A percentile compares a stretch with the other conserved stretches of the same genome.
Conservation (phyloP, 2,888 invertebrate species). For the Sabatieria punctata region DNA sequence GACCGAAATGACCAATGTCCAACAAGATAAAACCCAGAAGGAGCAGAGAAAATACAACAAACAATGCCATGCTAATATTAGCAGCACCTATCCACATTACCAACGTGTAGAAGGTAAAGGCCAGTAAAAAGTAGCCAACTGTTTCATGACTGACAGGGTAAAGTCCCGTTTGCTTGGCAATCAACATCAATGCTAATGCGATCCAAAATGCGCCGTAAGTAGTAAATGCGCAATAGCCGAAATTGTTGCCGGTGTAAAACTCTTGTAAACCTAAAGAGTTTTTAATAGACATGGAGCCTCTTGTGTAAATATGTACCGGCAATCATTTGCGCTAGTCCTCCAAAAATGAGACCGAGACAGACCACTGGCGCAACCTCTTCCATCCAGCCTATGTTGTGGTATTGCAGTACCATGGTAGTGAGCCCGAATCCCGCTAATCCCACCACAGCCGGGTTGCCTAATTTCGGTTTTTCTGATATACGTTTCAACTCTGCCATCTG, state of each 20-base stretch:
- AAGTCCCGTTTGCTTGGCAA: constrained; percentile 4
- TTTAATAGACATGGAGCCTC: too few relatives aligned
- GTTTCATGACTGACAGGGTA: background rate
- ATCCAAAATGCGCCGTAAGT: constrained; percentile 21
- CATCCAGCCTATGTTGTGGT: too few relatives aligned
- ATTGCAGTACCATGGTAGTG: too few relatives aligned
- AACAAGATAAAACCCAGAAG: constrained; percentile 4
- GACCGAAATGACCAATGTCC: constrained; percentile 2
- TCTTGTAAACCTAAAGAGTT: constrained; percentile 3
- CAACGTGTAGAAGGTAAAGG: constrained; percentile 5
- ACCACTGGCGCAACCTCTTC: too few relatives aligned
- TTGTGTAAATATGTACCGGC: too few relatives aligned
- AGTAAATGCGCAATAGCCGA: constrained; percentile 17
- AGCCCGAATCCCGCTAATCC: too few relatives aligned
- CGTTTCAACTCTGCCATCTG: too few relatives aligned
- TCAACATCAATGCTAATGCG: constrained; percentile 14
- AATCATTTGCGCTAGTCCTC: too few relatives aligned
- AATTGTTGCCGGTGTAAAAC: constrained; percentile 5
- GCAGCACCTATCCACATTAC: constrained; percentile 2
- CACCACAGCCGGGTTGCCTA: too few relatives aligned
- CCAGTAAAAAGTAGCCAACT: background rate
- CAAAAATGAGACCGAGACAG: too few relatives aligned
- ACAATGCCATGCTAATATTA: background rate
- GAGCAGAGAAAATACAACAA: constrained; percentile 1
- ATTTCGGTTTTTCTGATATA: too few relatives aligned